A percentile compares a stretch with the other conserved stretches of the same genome.
Evolutionary conservation across 2,113 vertebrate genomes (phyloP).

Genomic region (Mola mola): DNA sequence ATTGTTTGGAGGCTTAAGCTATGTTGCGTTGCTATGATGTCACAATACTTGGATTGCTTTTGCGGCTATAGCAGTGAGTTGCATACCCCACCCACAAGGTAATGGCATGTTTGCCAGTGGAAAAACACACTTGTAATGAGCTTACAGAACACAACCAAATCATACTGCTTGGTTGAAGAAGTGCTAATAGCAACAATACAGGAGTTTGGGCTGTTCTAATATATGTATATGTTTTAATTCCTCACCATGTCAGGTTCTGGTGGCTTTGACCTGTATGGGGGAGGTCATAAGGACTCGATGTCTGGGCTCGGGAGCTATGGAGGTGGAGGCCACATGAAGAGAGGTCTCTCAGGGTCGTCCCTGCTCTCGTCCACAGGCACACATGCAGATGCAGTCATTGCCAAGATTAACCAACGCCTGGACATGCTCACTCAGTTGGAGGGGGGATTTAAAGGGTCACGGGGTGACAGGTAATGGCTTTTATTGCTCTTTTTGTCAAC

Average conservation of each 20-base stretch:
- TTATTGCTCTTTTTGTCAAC: not conserved
- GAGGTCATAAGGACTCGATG: conserved; percentile 79
- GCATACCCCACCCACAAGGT: not conserved
- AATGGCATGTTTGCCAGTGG: not conserved
- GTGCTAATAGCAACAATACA: too few relatives aligned
- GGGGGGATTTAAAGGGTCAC: conserved; percentile 72
- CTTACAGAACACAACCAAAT: too few relatives aligned
- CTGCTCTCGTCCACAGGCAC: conserved; percentile 74
- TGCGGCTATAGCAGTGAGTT: too few relatives aligned
- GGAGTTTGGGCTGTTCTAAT: too few relatives aligned
- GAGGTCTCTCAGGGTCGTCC: conserved; percentile 69
- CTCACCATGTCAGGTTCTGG: conserved; percentile 64
- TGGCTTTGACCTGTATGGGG: conserved; percentile 76
- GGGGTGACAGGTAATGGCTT: conserved; percentile 77
- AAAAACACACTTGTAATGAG: not conserved
- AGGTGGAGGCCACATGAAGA: conserved; percentile 74
- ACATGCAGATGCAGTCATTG: conserved; percentile 85
- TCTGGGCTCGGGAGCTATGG: conserved; percentile 75
- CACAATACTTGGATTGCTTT: too few relatives aligned
- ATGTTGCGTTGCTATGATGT: too few relatives aligned
- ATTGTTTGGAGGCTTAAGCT: too few relatives aligned
- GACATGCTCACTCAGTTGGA: conserved; percentile 85
- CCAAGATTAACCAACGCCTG: conserved; percentile 90
- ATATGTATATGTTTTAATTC: not conserved
- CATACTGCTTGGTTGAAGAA: too few relatives aligned